phyloP scores from a whole-genome alignment of 2,113 vertebrate genomes.

The Stomatorhinus ivindoensis region DNA sequence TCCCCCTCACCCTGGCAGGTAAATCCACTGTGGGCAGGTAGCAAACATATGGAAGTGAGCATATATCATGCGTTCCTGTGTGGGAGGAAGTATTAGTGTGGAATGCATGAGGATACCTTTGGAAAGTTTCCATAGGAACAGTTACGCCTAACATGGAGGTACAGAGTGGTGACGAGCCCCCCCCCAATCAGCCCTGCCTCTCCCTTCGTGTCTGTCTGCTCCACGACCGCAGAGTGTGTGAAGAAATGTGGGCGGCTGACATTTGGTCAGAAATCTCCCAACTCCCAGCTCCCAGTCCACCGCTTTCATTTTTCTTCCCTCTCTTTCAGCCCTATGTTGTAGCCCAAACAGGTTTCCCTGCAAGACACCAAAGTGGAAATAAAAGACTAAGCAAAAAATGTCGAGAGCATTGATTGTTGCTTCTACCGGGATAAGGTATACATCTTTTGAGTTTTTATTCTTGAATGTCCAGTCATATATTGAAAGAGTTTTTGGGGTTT shows the following conservation, averaged over 20 bases:
- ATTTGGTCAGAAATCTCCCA: not conserved
- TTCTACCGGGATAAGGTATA: not conserved
- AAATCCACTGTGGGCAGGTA: not conserved
- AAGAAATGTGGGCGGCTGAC: not conserved
- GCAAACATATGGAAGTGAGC: not conserved
- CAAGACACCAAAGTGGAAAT: not conserved
- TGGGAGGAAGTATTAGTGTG: not conserved
- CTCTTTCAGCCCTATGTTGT: not conserved
- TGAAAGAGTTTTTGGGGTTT: not conserved
- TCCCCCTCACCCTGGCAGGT: not conserved
- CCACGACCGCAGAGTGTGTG: not conserved
- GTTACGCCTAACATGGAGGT: not conserved
- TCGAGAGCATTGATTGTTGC: not conserved
- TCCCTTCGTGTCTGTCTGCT: not conserved
- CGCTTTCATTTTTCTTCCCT: not conserved
- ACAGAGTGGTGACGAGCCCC: not conserved
- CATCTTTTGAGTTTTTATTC: not conserved
- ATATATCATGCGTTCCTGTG: not conserved
- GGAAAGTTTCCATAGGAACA: not conserved
- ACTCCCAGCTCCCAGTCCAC: not conserved
- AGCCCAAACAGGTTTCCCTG: not conserved
- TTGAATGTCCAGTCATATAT: not conserved
- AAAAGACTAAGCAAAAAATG: not conserved
- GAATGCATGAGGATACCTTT: not conserved
- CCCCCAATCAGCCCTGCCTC: not conserved